These are phyloP conservation scores for Anhinga anhinga DNA, from an alignment of 2,113 vertebrate species.

Conservation along the genomic window DNA sequence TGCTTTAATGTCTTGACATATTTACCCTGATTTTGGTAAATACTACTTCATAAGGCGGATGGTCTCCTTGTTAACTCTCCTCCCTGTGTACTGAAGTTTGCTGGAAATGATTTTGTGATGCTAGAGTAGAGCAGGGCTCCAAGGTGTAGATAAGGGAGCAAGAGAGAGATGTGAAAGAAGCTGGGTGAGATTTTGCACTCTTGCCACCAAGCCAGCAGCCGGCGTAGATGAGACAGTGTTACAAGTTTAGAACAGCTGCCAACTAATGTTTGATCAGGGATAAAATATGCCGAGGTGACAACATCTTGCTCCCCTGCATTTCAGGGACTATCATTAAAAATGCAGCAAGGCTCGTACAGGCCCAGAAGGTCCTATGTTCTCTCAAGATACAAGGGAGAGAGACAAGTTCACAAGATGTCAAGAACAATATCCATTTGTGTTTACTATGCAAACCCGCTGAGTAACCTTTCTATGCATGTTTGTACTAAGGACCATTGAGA, in stretches of 20 bases:
- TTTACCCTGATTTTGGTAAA: neutral
- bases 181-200: slow-evolving; percentile 75
- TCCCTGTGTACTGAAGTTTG: neutral
- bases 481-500: slow-evolving; percentile 71
- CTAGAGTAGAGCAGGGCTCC: neutral
- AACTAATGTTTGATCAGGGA: slow-evolving; percentile 93
- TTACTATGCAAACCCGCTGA: slow-evolving; percentile 76
- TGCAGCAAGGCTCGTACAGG: slow-evolving; percentile 80
- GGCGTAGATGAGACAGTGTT: slow-evolving; percentile 83
- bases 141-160: neutral
- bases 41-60: neutral
- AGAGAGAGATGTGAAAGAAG: slow-evolving; percentile 18
- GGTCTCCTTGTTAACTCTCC: neutral
- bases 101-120: neutral
- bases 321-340: slow-evolving; percentile 90
- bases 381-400: slow-evolving; percentile 81
- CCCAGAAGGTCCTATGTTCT: slow-evolving; percentile 82
- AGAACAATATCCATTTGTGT: slow-evolving; percentile 84
- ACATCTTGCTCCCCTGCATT: slow-evolving; percentile 86
- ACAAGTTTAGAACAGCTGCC: slow-evolving; percentile 86
- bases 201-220: slow-evolving; percentile 72
- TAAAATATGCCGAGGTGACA: slow-evolving; percentile 94
- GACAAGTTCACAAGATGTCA: slow-evolving; percentile 88
- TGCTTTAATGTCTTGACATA: neutral
- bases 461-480: slow-evolving; percentile 72